These are phyloP conservation scores for Eustalomyia histrio DNA, from an alignment of 2,888 invertebrate species.

Conservation along the genomic window DNA sequence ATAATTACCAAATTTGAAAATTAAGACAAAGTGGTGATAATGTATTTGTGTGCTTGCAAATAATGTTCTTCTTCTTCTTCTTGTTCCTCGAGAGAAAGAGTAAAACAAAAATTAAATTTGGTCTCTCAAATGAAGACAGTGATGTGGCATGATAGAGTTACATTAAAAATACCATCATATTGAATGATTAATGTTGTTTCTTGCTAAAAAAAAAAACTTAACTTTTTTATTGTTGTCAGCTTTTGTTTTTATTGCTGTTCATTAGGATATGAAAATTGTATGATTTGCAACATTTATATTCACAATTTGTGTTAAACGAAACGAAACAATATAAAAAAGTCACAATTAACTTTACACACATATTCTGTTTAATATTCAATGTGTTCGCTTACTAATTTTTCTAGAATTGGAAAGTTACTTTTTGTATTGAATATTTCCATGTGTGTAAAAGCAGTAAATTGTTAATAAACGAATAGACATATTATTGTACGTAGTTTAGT, in stretches of 20 bases:
- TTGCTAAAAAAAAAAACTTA: background rate
- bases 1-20: background rate
- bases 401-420: no score
- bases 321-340: background rate
- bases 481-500: no score
- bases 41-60: background rate
- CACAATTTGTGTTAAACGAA: background rate
- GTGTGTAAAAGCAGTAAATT: no score
- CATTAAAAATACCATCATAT: background rate
- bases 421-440: no score
- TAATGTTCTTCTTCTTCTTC: no score
- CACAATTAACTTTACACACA: background rate
- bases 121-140: background rate
- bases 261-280: constrained; percentile 2
- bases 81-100: background rate
- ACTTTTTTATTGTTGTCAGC: background rate
- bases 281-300: constrained; percentile 1
- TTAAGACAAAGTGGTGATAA: background rate
- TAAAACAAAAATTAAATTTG: background rate
- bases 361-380: background rate
- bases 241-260: background rate
- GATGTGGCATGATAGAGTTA: background rate
- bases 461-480: no score
- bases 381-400: no score
- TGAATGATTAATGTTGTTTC: background rate